Conservation (phyloP, 2,113 vertebrate species). For the Anser brachyrhynchus region DNA sequence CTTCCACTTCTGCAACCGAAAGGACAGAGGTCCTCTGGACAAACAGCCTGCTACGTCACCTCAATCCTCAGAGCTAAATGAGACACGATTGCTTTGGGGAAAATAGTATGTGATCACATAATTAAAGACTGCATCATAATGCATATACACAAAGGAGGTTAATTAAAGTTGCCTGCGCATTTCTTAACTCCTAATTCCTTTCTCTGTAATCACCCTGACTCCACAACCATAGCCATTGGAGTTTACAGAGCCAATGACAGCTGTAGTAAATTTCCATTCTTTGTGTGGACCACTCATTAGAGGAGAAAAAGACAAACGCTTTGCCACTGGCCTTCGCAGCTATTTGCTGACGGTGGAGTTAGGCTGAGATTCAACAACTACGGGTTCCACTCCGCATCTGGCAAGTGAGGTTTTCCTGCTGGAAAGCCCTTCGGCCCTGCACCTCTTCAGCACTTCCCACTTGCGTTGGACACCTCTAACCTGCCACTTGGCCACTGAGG, state of each 20-base stretch:
- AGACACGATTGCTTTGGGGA: conserved; percentile 32
- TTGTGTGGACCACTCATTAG: background rate
- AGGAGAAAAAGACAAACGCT: background rate
- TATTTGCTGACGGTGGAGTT: background rate
- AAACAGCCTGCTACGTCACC: conserved; percentile 4
- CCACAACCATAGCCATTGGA: conserved; percentile 17
- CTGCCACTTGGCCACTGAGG: background rate
- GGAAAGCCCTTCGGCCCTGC: background rate
- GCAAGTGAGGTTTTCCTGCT: background rate
- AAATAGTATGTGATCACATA: conserved; percentile 55
- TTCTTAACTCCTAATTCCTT: conserved; percentile 64
- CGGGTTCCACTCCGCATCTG: background rate
- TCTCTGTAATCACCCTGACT: conserved; percentile 56
- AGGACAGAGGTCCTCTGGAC: conserved; percentile 20
- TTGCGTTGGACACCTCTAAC: background rate
- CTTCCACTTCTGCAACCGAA: background rate
- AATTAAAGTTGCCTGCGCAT: conserved; percentile 64
- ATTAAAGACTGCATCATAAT: conserved; percentile 66
- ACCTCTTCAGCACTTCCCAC: background rate
- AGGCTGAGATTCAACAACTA: background rate
- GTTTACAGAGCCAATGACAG: conserved; percentile 34
- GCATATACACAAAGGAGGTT: conserved; percentile 57
- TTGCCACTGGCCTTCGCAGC: background rate
- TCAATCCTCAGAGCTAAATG: conserved; percentile 30
- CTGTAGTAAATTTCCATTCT: conserved; percentile 39